Conservation (phyloP, 1,140 invertebrate genomes). For the Leguminivora glycinivorella region DNA sequence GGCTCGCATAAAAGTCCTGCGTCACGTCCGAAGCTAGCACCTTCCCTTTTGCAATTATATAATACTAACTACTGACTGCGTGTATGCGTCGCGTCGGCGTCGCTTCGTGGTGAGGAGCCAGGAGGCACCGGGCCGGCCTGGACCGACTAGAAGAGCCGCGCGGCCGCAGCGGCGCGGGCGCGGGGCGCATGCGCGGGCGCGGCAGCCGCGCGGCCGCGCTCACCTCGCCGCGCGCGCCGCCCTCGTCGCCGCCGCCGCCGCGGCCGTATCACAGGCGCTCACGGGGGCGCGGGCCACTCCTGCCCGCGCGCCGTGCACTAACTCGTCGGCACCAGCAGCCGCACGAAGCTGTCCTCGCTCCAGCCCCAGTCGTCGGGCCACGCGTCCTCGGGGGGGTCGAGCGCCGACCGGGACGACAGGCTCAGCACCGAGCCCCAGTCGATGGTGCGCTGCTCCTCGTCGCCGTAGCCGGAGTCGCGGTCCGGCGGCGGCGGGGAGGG, state of each 20-base stretch:
- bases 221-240: conserved; percentile 31
- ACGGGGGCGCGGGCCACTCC: conserved; percentile 67
- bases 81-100: conserved; percentile 45
- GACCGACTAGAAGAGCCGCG: conserved; percentile 52
- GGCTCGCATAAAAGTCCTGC: conserved; percentile 72
- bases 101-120: conserved; percentile 31
- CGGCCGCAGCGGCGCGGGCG: conserved; percentile 40
- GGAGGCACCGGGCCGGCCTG: conserved; percentile 35
- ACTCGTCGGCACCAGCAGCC: conserved; percentile 77
- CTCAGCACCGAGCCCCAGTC: conserved; percentile 95
- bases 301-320: conserved; percentile 73
- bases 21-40: conserved; percentile 78
- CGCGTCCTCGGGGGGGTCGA: conserved; percentile 89
- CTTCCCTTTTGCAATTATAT: conserved; percentile 75
- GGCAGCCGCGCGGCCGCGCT: conserved; percentile 44
- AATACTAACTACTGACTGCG: conserved; percentile 74
- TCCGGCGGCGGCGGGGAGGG: conserved; percentile 77
- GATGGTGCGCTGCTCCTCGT: conserved; percentile 89
- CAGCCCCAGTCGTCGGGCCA: conserved; percentile 75
- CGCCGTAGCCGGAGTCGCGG: conserved; percentile 87
- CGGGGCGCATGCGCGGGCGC: too few species aligned
- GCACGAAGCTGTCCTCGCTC: conserved; percentile 77
- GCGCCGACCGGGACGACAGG: conserved; percentile 89
- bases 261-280: conserved; percentile 66
- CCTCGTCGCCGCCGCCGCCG: conserved; percentile 39